Evolutionary conservation across 2,113 vertebrate species (phyloP).

Genomic region (Paraplagusia blochii): DNA sequence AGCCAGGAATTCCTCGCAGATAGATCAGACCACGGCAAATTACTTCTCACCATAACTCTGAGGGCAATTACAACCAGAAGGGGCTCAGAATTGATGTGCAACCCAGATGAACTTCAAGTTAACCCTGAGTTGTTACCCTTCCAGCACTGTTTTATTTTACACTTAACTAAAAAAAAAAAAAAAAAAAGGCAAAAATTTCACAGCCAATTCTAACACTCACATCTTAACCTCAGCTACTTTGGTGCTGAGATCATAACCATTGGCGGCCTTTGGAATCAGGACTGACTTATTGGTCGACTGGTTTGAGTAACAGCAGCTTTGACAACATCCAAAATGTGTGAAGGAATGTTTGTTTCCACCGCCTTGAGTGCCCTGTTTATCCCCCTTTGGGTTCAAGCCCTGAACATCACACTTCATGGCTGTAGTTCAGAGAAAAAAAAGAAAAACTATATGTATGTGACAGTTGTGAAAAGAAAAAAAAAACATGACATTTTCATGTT

Average conservation of each 20-base stretch:
- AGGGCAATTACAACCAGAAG: constrained; percentile 27
- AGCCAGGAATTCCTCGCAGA: constrained; percentile 43
- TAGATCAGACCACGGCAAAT: constrained; percentile 44
- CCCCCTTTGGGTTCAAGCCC: constrained; percentile 43
- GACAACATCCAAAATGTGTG: constrained; percentile 68
- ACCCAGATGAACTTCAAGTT: constrained; percentile 31
- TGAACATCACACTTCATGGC: constrained; percentile 59
- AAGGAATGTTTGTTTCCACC: constrained; percentile 68
- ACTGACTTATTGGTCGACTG: constrained; percentile 37
- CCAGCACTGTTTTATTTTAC: background rate
- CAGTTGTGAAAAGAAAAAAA: too few relatives aligned
- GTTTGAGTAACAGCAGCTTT: constrained; percentile 37
- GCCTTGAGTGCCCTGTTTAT: constrained; percentile 43
- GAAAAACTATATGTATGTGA: constrained; percentile 50
- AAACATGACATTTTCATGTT: too few relatives aligned
- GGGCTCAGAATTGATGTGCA: constrained; percentile 15
- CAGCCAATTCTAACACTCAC: too few relatives aligned
- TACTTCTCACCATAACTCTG: constrained; percentile 26
- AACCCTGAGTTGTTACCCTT: constrained; percentile 1
- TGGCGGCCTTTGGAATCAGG: constrained; percentile 32
- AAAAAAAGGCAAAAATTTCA: background rate
- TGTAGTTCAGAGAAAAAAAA: constrained; percentile 39
- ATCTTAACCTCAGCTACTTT: background rate
- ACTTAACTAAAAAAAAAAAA: background rate
- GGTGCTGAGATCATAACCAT: constrained; percentile 23